Evolutionary conservation across 2,113 vertebrate genomes (phyloP).

Genomic region (Lates calcarifer): DNA sequence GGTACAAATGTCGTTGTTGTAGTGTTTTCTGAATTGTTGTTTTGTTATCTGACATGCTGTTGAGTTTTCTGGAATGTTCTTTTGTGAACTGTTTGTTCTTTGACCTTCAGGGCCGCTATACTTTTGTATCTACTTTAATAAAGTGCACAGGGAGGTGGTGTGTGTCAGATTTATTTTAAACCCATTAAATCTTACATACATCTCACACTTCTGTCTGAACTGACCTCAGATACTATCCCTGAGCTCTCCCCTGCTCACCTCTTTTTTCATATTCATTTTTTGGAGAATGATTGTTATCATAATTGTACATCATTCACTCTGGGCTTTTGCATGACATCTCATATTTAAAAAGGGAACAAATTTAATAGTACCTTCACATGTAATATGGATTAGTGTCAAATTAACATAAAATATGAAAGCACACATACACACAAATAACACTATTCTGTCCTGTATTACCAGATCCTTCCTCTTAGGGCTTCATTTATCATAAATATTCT

Average conservation of each 20-base stretch:
- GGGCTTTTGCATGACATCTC: not conserved
- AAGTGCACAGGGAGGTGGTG: not conserved
- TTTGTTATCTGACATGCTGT: no score
- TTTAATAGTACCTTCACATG: not conserved
- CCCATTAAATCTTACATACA: not conserved
- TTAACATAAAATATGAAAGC: not conserved
- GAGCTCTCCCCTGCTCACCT: no score
- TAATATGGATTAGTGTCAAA: not conserved
- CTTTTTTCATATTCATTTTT: no score
- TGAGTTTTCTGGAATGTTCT: no score
- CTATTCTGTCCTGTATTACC: not conserved
- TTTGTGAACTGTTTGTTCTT: no score
- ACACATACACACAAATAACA: not conserved
- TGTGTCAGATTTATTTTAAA: not conserved
- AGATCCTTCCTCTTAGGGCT: no score
- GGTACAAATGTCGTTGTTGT: no score
- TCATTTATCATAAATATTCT: no score
- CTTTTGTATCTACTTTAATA: not conserved
- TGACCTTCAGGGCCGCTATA: no score
- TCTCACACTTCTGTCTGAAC: no score
- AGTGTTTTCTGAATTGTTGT: no score
- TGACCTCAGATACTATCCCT: no score
- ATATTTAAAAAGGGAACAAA: not conserved
- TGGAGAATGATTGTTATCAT: not conserved
- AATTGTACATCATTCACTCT: not conserved